Base-by-base conservation (phyloP, 2,113 vertebrate species). In the Panurus biarmicus region DNA sequence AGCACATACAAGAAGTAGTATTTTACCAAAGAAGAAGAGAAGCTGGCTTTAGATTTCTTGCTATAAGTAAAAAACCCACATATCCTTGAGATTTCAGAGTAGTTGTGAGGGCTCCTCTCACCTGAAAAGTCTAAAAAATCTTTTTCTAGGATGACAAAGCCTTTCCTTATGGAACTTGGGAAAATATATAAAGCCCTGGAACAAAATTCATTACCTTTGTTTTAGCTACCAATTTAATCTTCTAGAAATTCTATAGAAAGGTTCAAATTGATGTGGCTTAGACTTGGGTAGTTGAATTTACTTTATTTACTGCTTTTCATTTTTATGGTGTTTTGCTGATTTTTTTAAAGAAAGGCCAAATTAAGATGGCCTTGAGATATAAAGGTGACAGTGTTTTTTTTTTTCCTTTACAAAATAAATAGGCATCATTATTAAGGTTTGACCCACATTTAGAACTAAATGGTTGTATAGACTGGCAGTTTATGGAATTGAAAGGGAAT, bases 171-270 rank as follows among this genome's bases (percentile, higher is more conserved):
- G 9, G 24, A 66, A 70, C 0, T 4, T 14, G 8, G 14, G 51
- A 38, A 70, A 94, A 50, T 6, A 18, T 3, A 58, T 56, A 11
- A 33, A 47, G 5, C 19, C 35, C 48, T 50, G 23, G 28, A 74
- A 35, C 0, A 7, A 83, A 19, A 70, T 40, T 73, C 1, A 81
- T 42, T 1, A 6, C 1, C 40, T 84, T 65, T 86, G 2, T 20
- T 50, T 73, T 74, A 70, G 14, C 5, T 73, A 57, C 31, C 4
- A 50, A 18, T 57, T 73, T 57, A 77, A 36, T 77, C 28, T 73
- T 31, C 14, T 62, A 74, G 21, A 87, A 53, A 40, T 45, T 11
- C 35, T 42, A 18, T 14, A 65, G n/a, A 64, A 81, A 38, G 19
- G 16, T 87, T 23, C 6, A 5, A 74, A 58, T 78, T 50, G 0